A percentile compares a stretch with the other conserved stretches of the same genome.
Conservation (phyloP, 2,797 vertebrate species). For the Clarias platycephalus region DNA sequence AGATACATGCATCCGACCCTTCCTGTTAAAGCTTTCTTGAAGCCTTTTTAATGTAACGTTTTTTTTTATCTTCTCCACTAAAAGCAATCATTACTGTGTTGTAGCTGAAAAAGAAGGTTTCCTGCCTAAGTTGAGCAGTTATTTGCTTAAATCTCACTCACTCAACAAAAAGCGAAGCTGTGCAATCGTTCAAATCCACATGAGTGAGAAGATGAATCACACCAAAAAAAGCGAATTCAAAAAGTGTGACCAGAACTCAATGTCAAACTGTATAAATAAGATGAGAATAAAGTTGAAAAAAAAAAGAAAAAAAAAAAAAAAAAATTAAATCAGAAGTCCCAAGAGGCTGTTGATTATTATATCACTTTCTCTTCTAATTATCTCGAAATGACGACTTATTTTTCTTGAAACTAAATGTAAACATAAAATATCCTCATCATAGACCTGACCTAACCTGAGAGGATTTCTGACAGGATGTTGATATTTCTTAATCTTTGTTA, state of each 20-base stretch:
- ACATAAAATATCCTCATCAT: neutral
- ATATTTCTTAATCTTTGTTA: neutral
- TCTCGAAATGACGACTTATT: neutral
- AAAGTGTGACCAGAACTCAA: slow-evolving; percentile 41
- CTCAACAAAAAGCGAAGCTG: slow-evolving; percentile 41
- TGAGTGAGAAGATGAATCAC: slow-evolving; percentile 15
- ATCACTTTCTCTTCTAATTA: neutral
- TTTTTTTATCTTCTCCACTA: neutral
- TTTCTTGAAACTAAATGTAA: neutral
- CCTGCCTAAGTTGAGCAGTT: slow-evolving; percentile 25
- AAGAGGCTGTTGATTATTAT: neutral
- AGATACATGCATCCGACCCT: slow-evolving; percentile 79
- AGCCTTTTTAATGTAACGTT: slow-evolving; percentile 22
- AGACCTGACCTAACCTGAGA: neutral
- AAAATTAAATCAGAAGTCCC: neutral
- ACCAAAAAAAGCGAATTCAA: slow-evolving; percentile 15
- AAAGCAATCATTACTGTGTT: slow-evolving; percentile 7
- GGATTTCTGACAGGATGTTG: neutral
- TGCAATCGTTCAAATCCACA: slow-evolving; percentile 33
- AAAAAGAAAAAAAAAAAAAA: neutral
- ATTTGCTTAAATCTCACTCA: slow-evolving; percentile 47
- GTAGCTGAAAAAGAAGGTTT: slow-evolving; percentile 17
- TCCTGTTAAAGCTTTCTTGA: slow-evolving; percentile 27
- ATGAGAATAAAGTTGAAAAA: neutral
- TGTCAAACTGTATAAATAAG: slow-evolving; percentile 40